Evolutionary conservation across 1,140 invertebrate species (phyloP).

Genomic region (Trichomalopsis sarcophagae): DNA sequence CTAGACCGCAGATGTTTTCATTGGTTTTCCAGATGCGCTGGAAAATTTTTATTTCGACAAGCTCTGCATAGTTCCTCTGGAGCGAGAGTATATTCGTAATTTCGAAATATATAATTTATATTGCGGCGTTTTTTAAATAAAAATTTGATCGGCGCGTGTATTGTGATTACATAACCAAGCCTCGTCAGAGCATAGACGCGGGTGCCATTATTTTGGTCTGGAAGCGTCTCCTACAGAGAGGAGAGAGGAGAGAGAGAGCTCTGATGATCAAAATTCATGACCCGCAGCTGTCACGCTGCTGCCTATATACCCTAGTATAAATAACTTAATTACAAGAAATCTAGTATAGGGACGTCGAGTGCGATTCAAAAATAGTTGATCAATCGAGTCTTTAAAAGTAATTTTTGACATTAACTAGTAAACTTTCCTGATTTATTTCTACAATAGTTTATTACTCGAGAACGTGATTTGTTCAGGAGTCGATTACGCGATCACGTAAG

Average conservation of each 20-base stretch:
- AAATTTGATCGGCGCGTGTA: background rate
- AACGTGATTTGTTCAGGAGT: too few species aligned
- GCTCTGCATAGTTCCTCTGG: background rate
- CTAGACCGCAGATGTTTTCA: conserved; percentile 28
- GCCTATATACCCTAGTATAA: conserved; percentile 8
- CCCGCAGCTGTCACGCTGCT: conserved; percentile 35
- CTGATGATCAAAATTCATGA: conserved; percentile 44
- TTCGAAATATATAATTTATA: background rate
- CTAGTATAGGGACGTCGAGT: background rate
- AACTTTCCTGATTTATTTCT: background rate
- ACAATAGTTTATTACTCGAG: too few species aligned
- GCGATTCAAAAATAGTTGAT: conserved; percentile 29
- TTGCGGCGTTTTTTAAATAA: background rate
- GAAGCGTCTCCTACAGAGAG: background rate
- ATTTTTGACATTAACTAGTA: background rate
- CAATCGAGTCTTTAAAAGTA: background rate
- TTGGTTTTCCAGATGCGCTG: conserved; percentile 2
- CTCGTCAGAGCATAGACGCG: background rate
- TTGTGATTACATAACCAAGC: background rate
- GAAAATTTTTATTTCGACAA: conserved; percentile 30
- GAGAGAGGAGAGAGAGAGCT: background rate
- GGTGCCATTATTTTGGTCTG: conserved; percentile 30
- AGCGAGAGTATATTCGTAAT: background rate
- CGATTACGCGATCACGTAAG: background rate
- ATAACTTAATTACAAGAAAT: conserved; percentile 46